Evolutionary conservation across 53 echinoderm and acorn worm genomes (phyloP), one percentile per base, ranked within the genome.

Genomic region (Arbacia lixula): DNA sequence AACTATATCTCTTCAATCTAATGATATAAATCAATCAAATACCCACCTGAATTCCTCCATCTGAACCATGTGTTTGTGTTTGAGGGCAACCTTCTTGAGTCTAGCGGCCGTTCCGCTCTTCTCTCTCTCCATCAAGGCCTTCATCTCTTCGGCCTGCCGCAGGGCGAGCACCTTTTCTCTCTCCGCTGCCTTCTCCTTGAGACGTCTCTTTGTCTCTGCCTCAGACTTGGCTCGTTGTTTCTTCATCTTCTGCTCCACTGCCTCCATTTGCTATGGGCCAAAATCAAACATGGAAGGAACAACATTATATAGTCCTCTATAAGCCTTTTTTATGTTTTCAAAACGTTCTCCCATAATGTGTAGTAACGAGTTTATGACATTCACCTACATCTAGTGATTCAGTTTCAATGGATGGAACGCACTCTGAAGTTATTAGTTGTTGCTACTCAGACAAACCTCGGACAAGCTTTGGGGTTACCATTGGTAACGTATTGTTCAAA

Each of bases 51-150:
- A 92, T 84, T 98, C 92, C 53, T 98, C 94, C 54, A 88, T 79
- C 85, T 95, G 83, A 49, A 95, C 77, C 72, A 95, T 95, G 33
- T 98, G 98, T 71, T 95, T 98, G 22, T 98, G 98, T 60, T 90
- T 98, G 35, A 95, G 75, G 30, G 91, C 94, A 0, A 94, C 92
- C 31, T 90, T 79, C 66, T 88, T 98, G 37, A 98, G 76, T 68
- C 90, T 88, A 1, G 90, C 92, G 3, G 90, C 90, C 2, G 88
- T 92, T 24, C 88, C 87, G 43, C 85, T 98, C 42, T 76, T 85
- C 38, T 86, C 90, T 19, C 67, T 74, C 52, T 90, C 92, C 12
- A 42, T 37, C 1, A 95, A 42, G 5, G 53, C n/a, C 66, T 60
- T 21, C 29, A 98, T 53, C 51, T 95, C 94, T 4, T 84, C 85